phyloP scores from a whole-genome alignment of 1,140 invertebrate genomes.

The Grapholita molesta region DNA sequence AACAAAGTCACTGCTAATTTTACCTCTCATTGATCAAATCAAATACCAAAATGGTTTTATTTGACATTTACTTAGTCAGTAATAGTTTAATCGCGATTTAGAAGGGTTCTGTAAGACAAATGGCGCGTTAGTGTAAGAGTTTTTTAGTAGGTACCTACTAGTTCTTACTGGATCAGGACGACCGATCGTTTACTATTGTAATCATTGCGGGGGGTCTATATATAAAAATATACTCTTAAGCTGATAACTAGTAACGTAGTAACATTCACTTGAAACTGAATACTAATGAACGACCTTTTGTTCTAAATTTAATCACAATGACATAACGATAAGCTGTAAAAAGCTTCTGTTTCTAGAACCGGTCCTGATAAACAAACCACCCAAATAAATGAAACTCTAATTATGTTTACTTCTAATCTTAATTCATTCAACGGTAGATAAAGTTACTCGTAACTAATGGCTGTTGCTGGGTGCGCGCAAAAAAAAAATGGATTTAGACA shows the following conservation, averaged over 20 bases:
- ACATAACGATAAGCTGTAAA: not conserved
- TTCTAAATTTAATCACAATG: not conserved
- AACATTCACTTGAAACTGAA: not conserved
- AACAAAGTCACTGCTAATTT: not conserved
- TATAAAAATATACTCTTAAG: not conserved
- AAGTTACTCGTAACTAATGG: not conserved
- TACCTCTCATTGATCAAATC: not conserved
- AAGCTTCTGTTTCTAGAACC: not conserved
- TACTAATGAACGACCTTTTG: not conserved
- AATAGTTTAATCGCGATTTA: no score
- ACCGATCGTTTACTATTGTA: no score
- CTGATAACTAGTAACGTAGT: not conserved
- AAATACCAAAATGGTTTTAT: not conserved
- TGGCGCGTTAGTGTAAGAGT: no score
- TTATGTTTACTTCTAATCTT: not conserved
- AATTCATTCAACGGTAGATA: not conserved
- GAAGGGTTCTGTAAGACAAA: no score
- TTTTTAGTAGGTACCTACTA: no score
- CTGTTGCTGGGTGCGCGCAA: not conserved
- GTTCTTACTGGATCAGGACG: no score
- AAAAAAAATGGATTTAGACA: slow-evolving; percentile 4
- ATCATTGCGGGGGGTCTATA: no score
- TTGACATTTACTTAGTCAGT: no score
- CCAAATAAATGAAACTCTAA: slow-evolving; percentile 5
- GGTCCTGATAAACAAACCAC: not conserved